Evolutionary conservation across 2,797 vertebrate species (phyloP).

Genomic region (Sebastes iracundus): DNA sequence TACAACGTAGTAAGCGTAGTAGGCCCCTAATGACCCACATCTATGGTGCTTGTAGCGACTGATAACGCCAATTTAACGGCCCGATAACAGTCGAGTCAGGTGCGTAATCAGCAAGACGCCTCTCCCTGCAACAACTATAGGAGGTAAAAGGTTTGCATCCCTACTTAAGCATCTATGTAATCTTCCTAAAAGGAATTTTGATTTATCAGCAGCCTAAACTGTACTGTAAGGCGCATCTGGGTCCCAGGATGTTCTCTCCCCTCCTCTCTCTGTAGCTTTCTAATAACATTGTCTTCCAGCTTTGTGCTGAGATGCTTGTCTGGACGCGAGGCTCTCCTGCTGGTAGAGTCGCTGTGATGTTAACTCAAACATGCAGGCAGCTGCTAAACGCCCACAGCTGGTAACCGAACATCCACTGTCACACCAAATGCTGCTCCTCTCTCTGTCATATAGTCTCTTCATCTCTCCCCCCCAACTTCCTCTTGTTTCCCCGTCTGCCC

Average conservation of each 20-base stretch:
- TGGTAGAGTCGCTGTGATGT: conserved; percentile 52
- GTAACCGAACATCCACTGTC: conserved; percentile 53
- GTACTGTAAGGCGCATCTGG: neutral
- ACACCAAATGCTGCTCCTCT: conserved; percentile 22
- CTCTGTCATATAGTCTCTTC: conserved; percentile 37
- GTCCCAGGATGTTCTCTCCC: neutral
- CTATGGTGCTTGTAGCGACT: too few relatives aligned
- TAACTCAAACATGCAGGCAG: conserved; percentile 69
- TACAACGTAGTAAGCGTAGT: too few relatives aligned
- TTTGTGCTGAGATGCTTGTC: neutral
- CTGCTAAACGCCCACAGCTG: conserved; percentile 75
- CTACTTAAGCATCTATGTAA: neutral
- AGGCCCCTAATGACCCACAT: too few relatives aligned
- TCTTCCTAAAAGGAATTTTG: neutral
- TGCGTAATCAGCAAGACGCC: neutral
- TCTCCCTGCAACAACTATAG: neutral
- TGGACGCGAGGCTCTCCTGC: conserved; percentile 33
- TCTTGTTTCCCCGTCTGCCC: conserved; percentile 27
- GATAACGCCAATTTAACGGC: too few relatives aligned
- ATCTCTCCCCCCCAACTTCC: conserved; percentile 11
- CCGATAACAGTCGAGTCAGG: too few relatives aligned
- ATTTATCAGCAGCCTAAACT: conserved; percentile 4
- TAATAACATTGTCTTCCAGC: neutral
- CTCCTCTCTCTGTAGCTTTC: neutral
- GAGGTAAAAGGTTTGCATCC: neutral